Base-by-base conservation (phyloP, 2,113 vertebrate genomes). In the Delphinus delphis region DNA sequence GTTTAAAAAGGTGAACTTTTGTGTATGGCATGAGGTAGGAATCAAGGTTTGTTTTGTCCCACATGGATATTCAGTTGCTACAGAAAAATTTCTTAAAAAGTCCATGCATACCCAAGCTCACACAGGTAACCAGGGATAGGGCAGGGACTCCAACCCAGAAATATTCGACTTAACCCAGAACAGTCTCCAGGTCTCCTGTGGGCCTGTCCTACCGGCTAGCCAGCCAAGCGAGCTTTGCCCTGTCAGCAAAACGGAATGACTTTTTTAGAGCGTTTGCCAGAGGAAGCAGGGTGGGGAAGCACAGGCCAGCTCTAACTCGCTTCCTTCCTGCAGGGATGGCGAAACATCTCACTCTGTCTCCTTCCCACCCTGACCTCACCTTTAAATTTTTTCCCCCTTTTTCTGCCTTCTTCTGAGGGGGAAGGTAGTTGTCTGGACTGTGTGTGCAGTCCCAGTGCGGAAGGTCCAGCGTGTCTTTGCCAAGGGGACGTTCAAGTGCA, bases 401-500 rank as follows among this genome's bases (percentile, higher is more conserved):
- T 92, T 85, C 93, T 91, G 87, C 67, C 38, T 88, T 93, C n/a
- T 77, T 82, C 83, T 31, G 90, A 99, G 99, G 97, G 97, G 98
- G 36, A 96, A 98, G 71, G 97, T 98, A 47, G 98, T 98, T 93
- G 81, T 98, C 6, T 99, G 99, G 10, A 98, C 98, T 4, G 98
- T 98, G 20, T 99, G 98, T 97, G 98, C 98, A 0, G 99, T 98
- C 93, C 97, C 92, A 0, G 93, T 98, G 91, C 73, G 96, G 47
- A 92, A 86, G 28, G 98, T 99, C 50, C 97, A 97, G 73, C 87
- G 98, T 5, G 93, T 98, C 95, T 99, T 99, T 95, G 98, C 98
- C 25, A 98, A 98, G 89, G 99, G 99, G 63, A 99, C 97, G 93
- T 99, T 99, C 96, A 99, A 98, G 2, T 94, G 98, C 1, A 87